Base-by-base conservation (phyloP, 2,888 invertebrate species). In the Agonopterix heracliana region DNA sequence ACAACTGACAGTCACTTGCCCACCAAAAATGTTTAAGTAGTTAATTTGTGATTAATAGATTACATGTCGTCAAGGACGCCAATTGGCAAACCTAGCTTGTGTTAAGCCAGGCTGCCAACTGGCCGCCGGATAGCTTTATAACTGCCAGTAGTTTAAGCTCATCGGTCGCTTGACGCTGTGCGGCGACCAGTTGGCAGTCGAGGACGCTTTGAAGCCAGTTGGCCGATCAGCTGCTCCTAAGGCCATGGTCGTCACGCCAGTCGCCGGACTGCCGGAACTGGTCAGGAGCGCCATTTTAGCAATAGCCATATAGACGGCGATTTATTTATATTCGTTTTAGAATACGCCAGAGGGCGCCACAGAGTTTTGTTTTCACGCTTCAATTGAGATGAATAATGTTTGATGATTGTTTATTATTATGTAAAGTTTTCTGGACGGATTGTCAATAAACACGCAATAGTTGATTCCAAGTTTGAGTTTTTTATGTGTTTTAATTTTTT, bases 381-480 rank as follows among this genome's bases (percentile, higher is more conserved):
- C 81, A 75, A 74, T 78, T 77, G 77, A 70, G 67, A 70, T 62
- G 58, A 45, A 47, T 57, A 68, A 61, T 57, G 76, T 79, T 80
- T 79, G 78, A 77, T 72, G 67, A 73, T 81, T 26, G 74, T 81
- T 79, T 79, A 84, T 78, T 74, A 66, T 54, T 51, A 76, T 79
- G 78, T 83, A 82, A 81, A 74, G 77, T 81, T 83, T 81, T 80
- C 77, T 80, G 80, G 83, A 86, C 85, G 79, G 73, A 72, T 68
- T 81, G 87, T 89, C 89, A 89, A 87, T 90, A 90, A 89, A 89
- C 87, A 86, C 81, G 86, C 89, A 87, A 88, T 89, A 89, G 89
- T 86, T 85, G 81, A 82, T 89, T 89, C 83, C 81, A 85, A 82
- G 78, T 78, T 81, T 79, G 74, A 61, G 77, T 69, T 66, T 66